phyloP scores from a whole-genome alignment of 2,888 invertebrate genomes.

The Diloba caeruleocephala region DNA sequence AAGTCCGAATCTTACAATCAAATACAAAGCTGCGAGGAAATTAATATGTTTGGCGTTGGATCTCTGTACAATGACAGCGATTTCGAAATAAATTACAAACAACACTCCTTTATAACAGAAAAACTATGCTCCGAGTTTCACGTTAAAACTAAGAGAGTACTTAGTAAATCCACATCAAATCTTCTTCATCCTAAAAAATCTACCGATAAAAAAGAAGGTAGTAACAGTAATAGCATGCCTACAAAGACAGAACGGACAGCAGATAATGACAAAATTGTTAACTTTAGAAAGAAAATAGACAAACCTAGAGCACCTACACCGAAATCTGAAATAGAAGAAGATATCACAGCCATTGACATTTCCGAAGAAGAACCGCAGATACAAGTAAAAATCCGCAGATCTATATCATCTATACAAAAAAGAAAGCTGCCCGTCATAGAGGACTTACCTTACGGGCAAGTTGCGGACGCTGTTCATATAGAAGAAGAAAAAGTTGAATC shows the following conservation, averaged over 20 bases:
- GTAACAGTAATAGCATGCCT: slow-evolving; percentile 86
- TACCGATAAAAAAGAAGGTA: slow-evolving; percentile 85
- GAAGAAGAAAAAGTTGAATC: slow-evolving; percentile 82
- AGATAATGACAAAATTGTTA: slow-evolving; percentile 77
- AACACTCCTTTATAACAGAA: slow-evolving; percentile 91
- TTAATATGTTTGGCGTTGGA: slow-evolving; percentile 87
- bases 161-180: slow-evolving; percentile 91
- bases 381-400: slow-evolving; percentile 86
- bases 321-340: slow-evolving; percentile 80
- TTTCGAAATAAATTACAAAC: slow-evolving; percentile 87
- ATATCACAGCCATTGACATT: slow-evolving; percentile 77
- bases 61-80: slow-evolving; percentile 89
- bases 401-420: slow-evolving; percentile 87
- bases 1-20: slow-evolving; percentile 87
- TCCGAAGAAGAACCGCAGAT: slow-evolving; percentile 78
- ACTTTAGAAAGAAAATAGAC: slow-evolving; percentile 85
- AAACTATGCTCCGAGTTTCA: slow-evolving; percentile 92
- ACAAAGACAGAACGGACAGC: slow-evolving; percentile 81
- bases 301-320: slow-evolving; percentile 86
- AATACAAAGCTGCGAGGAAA: slow-evolving; percentile 87
- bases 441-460: slow-evolving; percentile 92
- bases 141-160: slow-evolving; percentile 91
- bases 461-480: slow-evolving; percentile 90
- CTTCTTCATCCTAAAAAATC: slow-evolving; percentile 89
- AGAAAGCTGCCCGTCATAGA: slow-evolving; percentile 89